Percentiles rank a stretch among this genome's conserved stretches.
Evolutionary conservation across 2,888 invertebrate genomes (phyloP).

Genomic region (Tineola bisselliella): DNA sequence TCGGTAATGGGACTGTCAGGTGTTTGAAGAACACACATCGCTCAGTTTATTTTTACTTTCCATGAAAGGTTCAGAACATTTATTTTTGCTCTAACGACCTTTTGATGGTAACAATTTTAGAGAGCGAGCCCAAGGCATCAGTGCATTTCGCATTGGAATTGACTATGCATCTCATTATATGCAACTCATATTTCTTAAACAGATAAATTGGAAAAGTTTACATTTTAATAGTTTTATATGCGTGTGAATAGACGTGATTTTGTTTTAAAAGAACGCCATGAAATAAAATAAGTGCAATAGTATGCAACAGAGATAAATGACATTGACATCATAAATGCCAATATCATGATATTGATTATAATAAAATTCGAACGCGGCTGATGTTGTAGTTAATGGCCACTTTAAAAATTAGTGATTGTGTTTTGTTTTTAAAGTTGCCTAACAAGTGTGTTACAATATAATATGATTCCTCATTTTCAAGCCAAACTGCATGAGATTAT

Average conservation of each 20-base stretch:
- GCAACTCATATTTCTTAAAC: neutral
- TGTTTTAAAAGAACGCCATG: no score
- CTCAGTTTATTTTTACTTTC: constrained; percentile 42
- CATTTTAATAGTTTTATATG: no score
- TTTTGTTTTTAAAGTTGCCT: neutral
- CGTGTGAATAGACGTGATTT: no score
- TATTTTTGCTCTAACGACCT: constrained; percentile 29
- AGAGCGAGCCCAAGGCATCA: constrained; percentile 8
- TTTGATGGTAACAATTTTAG: constrained; percentile 12
- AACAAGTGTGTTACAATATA: constrained; percentile 1
- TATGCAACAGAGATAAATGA: no score
- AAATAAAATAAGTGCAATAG: no score
- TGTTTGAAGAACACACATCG: constrained; percentile 42
- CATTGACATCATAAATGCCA: no score
- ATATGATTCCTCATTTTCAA: constrained; percentile 9
- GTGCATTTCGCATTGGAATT: constrained; percentile 10
- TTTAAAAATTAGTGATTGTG: no score
- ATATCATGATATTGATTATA: no score
- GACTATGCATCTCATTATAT: constrained; percentile 6
- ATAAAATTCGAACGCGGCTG: no score
- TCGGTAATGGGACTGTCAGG: constrained; percentile 52
- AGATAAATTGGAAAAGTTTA: neutral
- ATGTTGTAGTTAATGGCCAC: no score
- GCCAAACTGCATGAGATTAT: constrained; percentile 11
- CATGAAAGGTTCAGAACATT: constrained; percentile 33